Evolutionary conservation across 2,113 vertebrate genomes (phyloP), one percentile per base, ranked within the genome.

Genomic region (Lipotes vexillifer): DNA sequence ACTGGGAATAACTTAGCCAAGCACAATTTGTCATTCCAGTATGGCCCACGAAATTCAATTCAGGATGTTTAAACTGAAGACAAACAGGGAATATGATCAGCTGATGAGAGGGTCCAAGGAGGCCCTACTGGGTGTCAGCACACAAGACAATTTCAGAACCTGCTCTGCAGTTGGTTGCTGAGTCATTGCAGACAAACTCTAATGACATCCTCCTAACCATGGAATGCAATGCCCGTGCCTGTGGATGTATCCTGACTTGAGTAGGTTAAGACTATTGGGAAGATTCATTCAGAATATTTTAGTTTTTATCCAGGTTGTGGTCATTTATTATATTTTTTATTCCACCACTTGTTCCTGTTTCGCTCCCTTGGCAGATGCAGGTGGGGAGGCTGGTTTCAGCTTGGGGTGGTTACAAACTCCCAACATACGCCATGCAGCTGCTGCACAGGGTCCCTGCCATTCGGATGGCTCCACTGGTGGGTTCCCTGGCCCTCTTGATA

Each of bases 401-500:
- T 17, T 29, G 59, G 80, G 46, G 18, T 9, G 6, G 55, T n/a
- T 49, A 3, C n/a, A 10, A 7, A 92, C 81, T 69, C 80, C 65
- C 66, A 29, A 10, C 84, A 1, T 25, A 31, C 57, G 91, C 65
- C 93, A 2, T 31, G 72, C 31, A 8, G n/a, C 63, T 0, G 8
- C 71, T 11, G 2, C 27, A 4, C 4, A 0, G 66, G 38, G 17
- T 59, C 94, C 94, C 65, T 78, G 41, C 96, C 36, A 7, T 6
- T n/a, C 5, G 13, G 21, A 13, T 4, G 6, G 59, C 74, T 82
- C 61, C 36, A 23, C 82, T 23, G 75, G 94, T 82, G 88, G 82
- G 78, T 68, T 93, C 61, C 55, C 27, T 61, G 96, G 63, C 38
- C 65, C 92, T 96, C 88, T 12, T 96, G 93, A 85, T 96, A 95